Evolutionary conservation across 2,113 vertebrate species (phyloP).

Genomic region (Centropristis striata): DNA sequence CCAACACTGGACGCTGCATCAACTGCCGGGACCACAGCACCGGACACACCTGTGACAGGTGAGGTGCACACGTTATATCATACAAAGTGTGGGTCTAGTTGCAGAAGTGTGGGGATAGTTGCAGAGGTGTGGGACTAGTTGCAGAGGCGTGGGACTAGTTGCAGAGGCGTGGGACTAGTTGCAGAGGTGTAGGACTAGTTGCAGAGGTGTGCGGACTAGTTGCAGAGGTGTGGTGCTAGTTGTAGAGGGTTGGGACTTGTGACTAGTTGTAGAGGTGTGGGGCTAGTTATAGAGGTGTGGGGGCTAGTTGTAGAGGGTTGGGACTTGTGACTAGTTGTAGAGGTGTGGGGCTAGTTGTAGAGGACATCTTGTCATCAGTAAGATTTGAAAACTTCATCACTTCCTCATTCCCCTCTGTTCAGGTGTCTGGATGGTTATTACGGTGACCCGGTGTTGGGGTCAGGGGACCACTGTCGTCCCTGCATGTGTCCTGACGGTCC

Average conservation of each 20-base stretch:
- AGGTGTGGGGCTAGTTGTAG: neutral
- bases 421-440: slow-evolving; percentile 95
- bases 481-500: slow-evolving; percentile 96
- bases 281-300: too few species aligned
- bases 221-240: neutral
- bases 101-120: neutral
- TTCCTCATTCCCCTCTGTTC: neutral
- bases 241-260: neutral
- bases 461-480: slow-evolving; percentile 94
- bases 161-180: neutral
- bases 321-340: too few species aligned
- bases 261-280: too few species aligned
- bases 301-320: too few species aligned
- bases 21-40: slow-evolving; percentile 90
- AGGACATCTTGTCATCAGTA: neutral
- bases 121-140: neutral
- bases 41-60: slow-evolving; percentile 94
- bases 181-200: neutral
- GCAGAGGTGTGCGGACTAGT: too few species aligned
- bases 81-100: too few species aligned
- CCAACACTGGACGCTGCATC: slow-evolving; percentile 88
- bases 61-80: neutral
- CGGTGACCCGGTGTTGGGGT: slow-evolving; percentile 92
- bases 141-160: too few species aligned
- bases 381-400: neutral